These are phyloP conservation scores for Rousettus leschenaultii DNA, from an alignment of 2,113 vertebrate genomes.

Conservation along the genomic window DNA sequence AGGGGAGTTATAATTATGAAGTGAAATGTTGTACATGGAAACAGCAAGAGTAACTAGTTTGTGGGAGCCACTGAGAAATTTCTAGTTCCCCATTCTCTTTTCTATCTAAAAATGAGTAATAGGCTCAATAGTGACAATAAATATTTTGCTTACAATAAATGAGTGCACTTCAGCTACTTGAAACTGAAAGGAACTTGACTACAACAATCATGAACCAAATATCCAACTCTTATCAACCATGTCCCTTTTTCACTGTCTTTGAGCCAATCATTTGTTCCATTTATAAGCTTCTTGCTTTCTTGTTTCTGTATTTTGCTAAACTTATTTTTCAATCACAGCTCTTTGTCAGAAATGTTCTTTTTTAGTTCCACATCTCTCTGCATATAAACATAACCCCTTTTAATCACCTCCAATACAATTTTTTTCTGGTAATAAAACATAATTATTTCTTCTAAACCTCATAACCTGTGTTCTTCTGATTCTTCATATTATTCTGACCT, in stretches of 20 bases:
- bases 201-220: not conserved
- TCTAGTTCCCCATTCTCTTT: not conserved
- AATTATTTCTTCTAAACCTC: not conserved
- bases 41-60: not conserved
- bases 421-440: not conserved
- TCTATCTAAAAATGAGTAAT: not conserved
- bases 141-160: not conserved
- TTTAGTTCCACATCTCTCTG: not conserved
- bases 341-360: not conserved
- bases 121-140: not conserved
- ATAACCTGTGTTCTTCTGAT: not conserved
- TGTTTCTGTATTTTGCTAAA: not conserved
- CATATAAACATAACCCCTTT: not conserved
- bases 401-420: not conserved
- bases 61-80: not conserved
- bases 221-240: not conserved
- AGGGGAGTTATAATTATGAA: not conserved
- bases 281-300: not conserved
- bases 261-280: not conserved
- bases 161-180: not conserved
- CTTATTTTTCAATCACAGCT: not conserved
- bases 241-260: not conserved
- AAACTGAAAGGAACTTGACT: not conserved
- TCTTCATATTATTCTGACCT: not conserved
- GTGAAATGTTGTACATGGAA: not conserved